Base-by-base conservation (phyloP, 2,797 vertebrate species). In the Selene dorsalis region DNA sequence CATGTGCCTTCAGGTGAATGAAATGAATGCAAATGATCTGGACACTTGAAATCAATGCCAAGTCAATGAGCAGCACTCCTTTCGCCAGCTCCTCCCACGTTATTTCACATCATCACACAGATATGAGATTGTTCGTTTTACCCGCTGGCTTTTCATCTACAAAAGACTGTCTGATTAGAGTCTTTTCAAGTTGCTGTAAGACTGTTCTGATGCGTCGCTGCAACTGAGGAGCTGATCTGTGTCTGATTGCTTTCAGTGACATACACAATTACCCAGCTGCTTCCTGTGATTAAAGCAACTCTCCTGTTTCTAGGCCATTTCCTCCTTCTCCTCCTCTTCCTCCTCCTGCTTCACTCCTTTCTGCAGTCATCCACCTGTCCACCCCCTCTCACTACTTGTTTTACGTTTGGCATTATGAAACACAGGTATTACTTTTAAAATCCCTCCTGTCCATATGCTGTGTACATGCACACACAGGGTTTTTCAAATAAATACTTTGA, bases 201-300 rank as follows among this genome's bases (percentile, higher is more conserved):
- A 80, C 80, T 56, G 68, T 88, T 75, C 73, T 73, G 73, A 87
- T 81, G 70, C 61, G 35, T 88, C 60, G 48, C 82, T 16, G 24
- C 75, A 41, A 74, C 82, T 32, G 60, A 84, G 78, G 62, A 73
- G 20, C 60, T 47, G 69, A 84, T 85, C 78, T 59, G 73, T 75
- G 70, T 80, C 84, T 87, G 80, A 89, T 87, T 88, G 85, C 84
- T 88, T 88, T 79, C 60, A 61, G 87, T 90, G 84, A 91, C 88
- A 89, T 69, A 80, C 78, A 82, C 87, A 86, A 91, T 93, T 92
- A 92, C 69, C 69, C 82, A 88, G 85, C 90, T 92, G 85, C 84
- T 87, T 92, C 78, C 84, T 84, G 75, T 89, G 88, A 93, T 93
- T 91, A 92, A 92, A 91, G 88, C 77, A 78, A 80, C 84, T 79